phyloP scores from a whole-genome alignment of 2,888 invertebrate genomes.

The Cephus spinipes region DNA sequence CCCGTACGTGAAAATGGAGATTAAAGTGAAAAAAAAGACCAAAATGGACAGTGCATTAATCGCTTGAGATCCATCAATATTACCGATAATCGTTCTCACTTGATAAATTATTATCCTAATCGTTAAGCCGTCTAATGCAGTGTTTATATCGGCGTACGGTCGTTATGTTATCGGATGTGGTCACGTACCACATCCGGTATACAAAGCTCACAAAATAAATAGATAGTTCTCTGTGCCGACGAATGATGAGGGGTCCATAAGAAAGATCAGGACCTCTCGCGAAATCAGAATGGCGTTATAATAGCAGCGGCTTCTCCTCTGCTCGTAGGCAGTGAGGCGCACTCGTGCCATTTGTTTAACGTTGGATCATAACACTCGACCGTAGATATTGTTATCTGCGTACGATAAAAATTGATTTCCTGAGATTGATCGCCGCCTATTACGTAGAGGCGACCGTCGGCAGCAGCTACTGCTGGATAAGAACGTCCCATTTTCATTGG shows the following conservation, averaged over 20 bases:
- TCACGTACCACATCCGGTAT: not conserved
- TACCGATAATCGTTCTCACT: not conserved
- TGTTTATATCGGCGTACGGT: not conserved
- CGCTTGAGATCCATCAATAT: not conserved
- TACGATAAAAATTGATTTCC: conserved; percentile 85
- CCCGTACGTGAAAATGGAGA: not conserved
- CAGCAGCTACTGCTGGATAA: conserved; percentile 87
- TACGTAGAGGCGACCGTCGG: conserved; percentile 84
- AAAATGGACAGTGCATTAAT: not conserved
- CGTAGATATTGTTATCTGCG: conserved; percentile 84
- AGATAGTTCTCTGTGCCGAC: not conserved
- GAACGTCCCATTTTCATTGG: conserved; percentile 81
- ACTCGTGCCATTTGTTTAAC: conserved; percentile 81
- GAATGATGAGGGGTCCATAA: not conserved
- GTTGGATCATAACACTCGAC: conserved; percentile 89
- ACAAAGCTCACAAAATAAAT: not conserved
- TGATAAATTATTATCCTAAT: not conserved
- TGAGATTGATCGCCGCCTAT: conserved; percentile 88
- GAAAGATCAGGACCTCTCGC: not conserved
- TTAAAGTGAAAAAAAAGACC: not conserved
- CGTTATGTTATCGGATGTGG: not conserved
- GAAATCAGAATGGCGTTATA: conserved; percentile 71
- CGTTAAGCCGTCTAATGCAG: not conserved
- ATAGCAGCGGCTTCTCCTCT: conserved; percentile 90
- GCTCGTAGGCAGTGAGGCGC: conserved; percentile 83